Evolutionary conservation across 2,113 vertebrate species (phyloP), one percentile per base, ranked within the genome.

Genomic region (Sceloporus undulatus): DNA sequence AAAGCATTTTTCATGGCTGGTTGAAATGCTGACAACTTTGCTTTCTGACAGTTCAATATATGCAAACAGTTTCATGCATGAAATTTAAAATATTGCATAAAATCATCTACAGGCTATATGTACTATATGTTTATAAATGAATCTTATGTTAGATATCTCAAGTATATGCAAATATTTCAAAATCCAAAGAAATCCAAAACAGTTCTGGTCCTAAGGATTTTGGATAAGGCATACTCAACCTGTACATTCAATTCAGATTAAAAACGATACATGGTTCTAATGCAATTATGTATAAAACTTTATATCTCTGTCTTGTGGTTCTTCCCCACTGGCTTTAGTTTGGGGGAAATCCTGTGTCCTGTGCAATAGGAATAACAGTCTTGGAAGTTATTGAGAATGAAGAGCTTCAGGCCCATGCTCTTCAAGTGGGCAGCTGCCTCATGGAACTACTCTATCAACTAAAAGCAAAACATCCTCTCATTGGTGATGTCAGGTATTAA

Each of bases 281-380:
- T 66, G n/a, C 40, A 52, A 62, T 80, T 74, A 48, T 21, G 23
- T 82, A 38, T 13, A 65, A 40, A 82, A 87, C 75, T 3, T 52
- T 42, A 73, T 87, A 25, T 59, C 27, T 18, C 2, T 40, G 40
- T 70, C 38, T 74, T 56, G 16, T 14, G 6, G 16, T 79, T 27
- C 2, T 40, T n/a, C 7, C 19, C 25, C 27, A 68, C 27, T 23
- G 70, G 19, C 5, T 6, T 54, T 94, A 99, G 99, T 99, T 99
- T 92, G 98, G 98, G 79, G 99, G 98, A 68, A 99, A 97, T 91
- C 98, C 98, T 0, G 98, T 99, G 87, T 99, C 98, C 2, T 99
- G 98, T 89, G 98, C 98, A 0, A 95, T 98, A 83, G 99, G 98
- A 52, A 90, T 99, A 85, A 97, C 98, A 3, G 98, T 99, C 40